Conservation (phyloP, 1,140 invertebrate genomes). For the Sycophaga agraensis region DNA sequence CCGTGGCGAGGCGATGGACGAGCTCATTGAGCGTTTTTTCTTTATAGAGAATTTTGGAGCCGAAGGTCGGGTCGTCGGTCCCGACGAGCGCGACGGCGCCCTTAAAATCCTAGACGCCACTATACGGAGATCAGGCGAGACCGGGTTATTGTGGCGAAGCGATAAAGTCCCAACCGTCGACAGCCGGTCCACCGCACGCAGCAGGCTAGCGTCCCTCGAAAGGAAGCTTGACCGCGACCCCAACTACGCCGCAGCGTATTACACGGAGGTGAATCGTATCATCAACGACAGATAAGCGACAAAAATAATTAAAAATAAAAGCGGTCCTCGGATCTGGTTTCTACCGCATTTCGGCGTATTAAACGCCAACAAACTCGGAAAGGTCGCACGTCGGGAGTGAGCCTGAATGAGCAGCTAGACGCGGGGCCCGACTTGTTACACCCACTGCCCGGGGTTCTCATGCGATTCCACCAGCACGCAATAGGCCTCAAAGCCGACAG, state of each 20-base stretch:
- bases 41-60: constrained; percentile 22
- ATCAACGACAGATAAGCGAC: constrained; percentile 28
- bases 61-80: neutral
- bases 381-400: constrained; percentile 25
- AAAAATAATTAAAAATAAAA: neutral
- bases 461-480: constrained; percentile 36
- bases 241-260: neutral
- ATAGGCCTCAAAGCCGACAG: constrained; percentile 40
- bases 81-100: constrained; percentile 1
- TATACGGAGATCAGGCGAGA: constrained; percentile 7
- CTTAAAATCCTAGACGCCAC: constrained; percentile 6
- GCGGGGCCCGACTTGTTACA: constrained; percentile 38
- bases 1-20: neutral
- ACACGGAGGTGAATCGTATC: too few relatives aligned
- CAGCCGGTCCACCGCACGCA: neutral
- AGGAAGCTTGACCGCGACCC: neutral
- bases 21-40: constrained; percentile 19
- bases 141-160: constrained; percentile 23
- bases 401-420: constrained; percentile 1
- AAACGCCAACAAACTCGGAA: constrained; percentile 7
- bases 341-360: constrained; percentile 40
- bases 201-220: constrained; percentile 5
- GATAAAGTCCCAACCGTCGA: neutral
- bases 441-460: constrained; percentile 35
- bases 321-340: constrained; percentile 20